Evolutionary conservation across 2,888 invertebrate genomes (phyloP), one percentile per base, ranked within the genome.

Genomic region (Chloroclystis v-ata): DNA sequence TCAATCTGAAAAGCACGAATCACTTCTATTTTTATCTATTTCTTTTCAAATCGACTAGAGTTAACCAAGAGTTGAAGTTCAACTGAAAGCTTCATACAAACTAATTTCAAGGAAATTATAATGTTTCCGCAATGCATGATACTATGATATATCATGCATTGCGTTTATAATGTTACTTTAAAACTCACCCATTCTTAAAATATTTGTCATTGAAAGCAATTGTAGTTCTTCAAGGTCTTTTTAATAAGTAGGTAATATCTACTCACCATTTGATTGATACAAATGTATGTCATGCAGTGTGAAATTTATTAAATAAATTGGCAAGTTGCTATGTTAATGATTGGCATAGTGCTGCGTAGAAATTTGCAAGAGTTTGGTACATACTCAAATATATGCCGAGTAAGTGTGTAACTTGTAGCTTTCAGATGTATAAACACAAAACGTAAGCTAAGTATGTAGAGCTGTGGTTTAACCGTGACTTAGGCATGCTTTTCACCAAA

Each of bases 261-360:
- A 33, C 32, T n/a, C n/a, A 35, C 20, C 10, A 20, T 10, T 20
- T 10, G 35, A 10, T 14, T 33, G 10, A 35, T 35, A 20, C 7
- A 35, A 24, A 26, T 13, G 26, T 37, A 26, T 25, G n/a, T 38
- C 14, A 9, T n/a, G 12, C 13, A 33, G 32, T 33, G 32, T 14
- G 37, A 37, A 26, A 44, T 28, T 41, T 20, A 12, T 16, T 6
- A 9, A 35, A 37, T 44, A 44, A 44, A 41, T 44, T 44, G 49
- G 44, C 37, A 49, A 26, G 32, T 14, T 32, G 32, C n/a, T 33
- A 16, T 32, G n/a, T n/a, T n/a, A n/a, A n/a, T 32, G 14, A 14
- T 33, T 13, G n/a, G 5, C 32, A 16, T 16, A 9, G 14, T 9
- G 32, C 14, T 16, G 10, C 16, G 16, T 33, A 13, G 10, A 12